Evolutionary conservation across 2,113 vertebrate species (phyloP), one percentile per base, ranked within the genome.

Genomic region (Pterocles burchelli): DNA sequence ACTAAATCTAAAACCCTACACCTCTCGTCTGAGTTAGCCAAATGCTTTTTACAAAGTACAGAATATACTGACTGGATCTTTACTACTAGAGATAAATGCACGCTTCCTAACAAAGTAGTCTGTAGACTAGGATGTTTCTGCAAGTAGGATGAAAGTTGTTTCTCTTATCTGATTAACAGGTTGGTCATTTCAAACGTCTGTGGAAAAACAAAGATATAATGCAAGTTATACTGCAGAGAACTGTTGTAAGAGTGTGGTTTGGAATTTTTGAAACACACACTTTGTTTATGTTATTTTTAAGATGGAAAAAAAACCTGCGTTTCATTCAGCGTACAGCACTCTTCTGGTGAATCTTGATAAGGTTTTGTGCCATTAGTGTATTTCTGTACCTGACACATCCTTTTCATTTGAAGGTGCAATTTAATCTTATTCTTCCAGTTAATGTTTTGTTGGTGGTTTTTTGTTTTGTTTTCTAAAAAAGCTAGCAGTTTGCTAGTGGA

Each of bases 21-120:
- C 62, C n/a, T 93, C 94, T 96, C 89, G 33, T 75, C 62, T 29
- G 68, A 93, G 86, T 81, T 92, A 78, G 84, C 89, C 17, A 46
- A 94, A 80, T 87, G 80, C 94, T 97, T 97, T 95, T 96, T 95
- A 97, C 91, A 91, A 95, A 95, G 96, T 91, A 96, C 95, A 95
- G 95, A 94, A 97, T 95, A 74, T 73, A 81, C 66, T 95, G 94
- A 91, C 80, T 96, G 90, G 93, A 94, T 96, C 85, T 90, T 84
- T 93, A 93, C 38, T 95, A 51, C 80, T 93, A 91, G 67, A 79
- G 85, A 71, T 88, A 91, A 75, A 20, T 74, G 95, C 70, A 92
- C 88, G 78, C 59, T 92, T 89, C 84, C 82, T 96, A 93, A 95
- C 88, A 18, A 87, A 61, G 77, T 57, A 85, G 87, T 66, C 94